Evolutionary conservation across 1,140 invertebrate genomes (phyloP).

Genomic region (Coenobita brevimanus): DNA sequence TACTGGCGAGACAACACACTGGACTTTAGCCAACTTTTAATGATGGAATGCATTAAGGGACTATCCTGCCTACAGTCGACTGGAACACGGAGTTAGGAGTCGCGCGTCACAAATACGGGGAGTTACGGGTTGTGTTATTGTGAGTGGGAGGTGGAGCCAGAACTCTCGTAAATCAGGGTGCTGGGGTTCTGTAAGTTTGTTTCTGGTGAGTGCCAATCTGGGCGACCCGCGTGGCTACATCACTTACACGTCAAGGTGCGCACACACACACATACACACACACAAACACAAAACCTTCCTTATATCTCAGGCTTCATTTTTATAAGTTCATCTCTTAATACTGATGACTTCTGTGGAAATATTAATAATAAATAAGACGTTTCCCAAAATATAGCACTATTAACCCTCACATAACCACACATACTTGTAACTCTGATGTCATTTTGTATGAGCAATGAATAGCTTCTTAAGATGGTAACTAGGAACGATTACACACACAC

Average conservation of each 20-base stretch:
- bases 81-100: too few relatives aligned
- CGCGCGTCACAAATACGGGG: too few relatives aligned
- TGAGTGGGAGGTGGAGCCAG: slow-evolving; percentile 63
- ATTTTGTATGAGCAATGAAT: too few relatives aligned
- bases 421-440: too few relatives aligned
- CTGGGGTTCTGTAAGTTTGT: slow-evolving; percentile 67
- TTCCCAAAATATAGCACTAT: too few relatives aligned
- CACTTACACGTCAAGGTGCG: not conserved
- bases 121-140: slow-evolving; percentile 1
- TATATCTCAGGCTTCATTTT: too few relatives aligned
- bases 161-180: slow-evolving; percentile 67
- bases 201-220: slow-evolving; percentile 65
- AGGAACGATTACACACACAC: too few relatives aligned
- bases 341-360: too few relatives aligned
- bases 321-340: too few relatives aligned
- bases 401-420: too few relatives aligned
- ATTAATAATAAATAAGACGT: too few relatives aligned
- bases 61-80: not conserved
- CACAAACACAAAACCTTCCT: not conserved
- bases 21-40: slow-evolving; percentile 17
- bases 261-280: not conserved
- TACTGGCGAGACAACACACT: slow-evolving; percentile 24
- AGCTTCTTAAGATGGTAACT: too few relatives aligned
- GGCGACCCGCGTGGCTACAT: slow-evolving; percentile 28
- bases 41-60: slow-evolving; percentile 13